Evolutionary conservation across 2,113 vertebrate species (phyloP), one percentile per base, ranked within the genome.

Genomic region (Apteryx owenii): DNA sequence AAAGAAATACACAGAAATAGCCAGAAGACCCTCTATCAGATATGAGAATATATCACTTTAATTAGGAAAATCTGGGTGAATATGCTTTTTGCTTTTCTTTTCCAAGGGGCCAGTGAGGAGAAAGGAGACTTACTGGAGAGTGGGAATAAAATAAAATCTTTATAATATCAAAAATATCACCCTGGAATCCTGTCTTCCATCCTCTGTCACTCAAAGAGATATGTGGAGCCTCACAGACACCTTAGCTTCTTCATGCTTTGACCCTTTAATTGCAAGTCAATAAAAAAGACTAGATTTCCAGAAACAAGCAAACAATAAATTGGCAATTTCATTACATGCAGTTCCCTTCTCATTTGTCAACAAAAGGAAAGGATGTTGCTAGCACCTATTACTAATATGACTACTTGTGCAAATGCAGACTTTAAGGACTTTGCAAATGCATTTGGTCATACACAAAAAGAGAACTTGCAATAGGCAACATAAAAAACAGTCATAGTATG

Each of bases 401-500:
- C 44, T 85, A n/a, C 69, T 70, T 79, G 38, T 76, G 50, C 70
- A 89, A 92, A 48, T 33, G 33, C 44, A 83, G 61, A n/a, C 11
- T 91, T 92, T 69, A 72, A 3, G 18, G n/a, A 58, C 54, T 77
- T 18, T 81, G 77, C 54, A 81, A 86, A 91, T 25, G 50, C 56
- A 42, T 69, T 33, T 69, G 26, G 23, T 69, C 8, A 29, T 42
- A 46, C 53, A 21, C 6, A 79, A 73, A 95, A 88, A 88, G 73
- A 86, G 85, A 86, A 72, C 28, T 50, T 80, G 56, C 62, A 93
- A 79, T 16, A 93, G 70, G 42, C 0, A 20, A 92, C 79, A 81
- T 58, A 89, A 95, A 83, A 93, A 72, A 3, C 0, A 95, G 60
- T 93, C 73, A 93, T 20, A 36, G 77, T 80, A 92, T 96, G 94